Percentiles rank a stretch among this genome's conserved stretches.
phyloP scores from a whole-genome alignment of 2,888 invertebrate genomes.

The Papilio protenor region DNA sequence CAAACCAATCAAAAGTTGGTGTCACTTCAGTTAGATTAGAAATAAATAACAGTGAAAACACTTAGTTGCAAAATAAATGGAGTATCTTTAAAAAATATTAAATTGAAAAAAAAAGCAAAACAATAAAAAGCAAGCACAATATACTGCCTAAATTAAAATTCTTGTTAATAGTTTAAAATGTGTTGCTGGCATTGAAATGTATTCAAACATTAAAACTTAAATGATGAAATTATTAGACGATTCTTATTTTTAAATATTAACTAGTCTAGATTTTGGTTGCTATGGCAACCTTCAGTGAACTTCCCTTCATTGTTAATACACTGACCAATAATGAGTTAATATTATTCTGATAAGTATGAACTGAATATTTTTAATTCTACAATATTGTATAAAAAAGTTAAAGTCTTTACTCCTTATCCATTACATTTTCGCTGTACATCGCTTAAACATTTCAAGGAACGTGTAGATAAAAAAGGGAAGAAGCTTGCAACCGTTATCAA shows the following conservation, averaged over 20 bases:
- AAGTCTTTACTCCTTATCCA: neutral
- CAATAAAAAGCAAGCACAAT: neutral
- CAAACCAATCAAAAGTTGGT: neutral
- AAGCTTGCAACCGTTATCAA: conserved; percentile 25
- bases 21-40: neutral
- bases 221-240: no score
- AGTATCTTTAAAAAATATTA: neutral
- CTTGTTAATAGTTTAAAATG: conserved; percentile 7
- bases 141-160: neutral
- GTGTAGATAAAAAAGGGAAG: conserved; percentile 8
- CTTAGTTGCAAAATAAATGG: neutral
- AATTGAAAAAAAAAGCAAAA: neutral
- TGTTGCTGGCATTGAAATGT: conserved; percentile 39
- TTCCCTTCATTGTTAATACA: no score
- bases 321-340: no score
- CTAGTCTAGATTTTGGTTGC: no score
- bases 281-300: no score
- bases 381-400: neutral
- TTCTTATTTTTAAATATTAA: no score
- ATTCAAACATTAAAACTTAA: neutral
- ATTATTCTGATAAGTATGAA: no score
- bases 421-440: neutral
- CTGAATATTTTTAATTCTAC: neutral
- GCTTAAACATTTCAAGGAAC: conserved; percentile 9
- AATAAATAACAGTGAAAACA: neutral